A percentile compares a stretch with the other conserved stretches of the same genome.
Conservation (phyloP, 2,797 vertebrate species). For the Eospalax fontanierii region DNA sequence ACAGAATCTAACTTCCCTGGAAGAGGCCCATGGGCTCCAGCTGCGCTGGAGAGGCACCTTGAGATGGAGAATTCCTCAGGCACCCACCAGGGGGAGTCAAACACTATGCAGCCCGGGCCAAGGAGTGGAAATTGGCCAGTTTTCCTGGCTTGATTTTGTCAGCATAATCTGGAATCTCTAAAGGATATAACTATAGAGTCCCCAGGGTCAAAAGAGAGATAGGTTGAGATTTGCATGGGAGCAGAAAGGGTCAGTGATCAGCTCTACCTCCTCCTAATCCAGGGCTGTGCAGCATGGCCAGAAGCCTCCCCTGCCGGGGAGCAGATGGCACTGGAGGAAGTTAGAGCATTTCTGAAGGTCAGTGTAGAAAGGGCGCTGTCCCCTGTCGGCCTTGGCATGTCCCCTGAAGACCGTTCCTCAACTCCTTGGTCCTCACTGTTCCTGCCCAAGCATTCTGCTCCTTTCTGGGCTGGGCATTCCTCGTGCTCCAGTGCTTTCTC, state of each 20-base stretch:
- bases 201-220: not conserved
- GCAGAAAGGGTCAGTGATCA: accelerated
- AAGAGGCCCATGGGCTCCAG: not conserved
- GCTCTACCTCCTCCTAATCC: not conserved
- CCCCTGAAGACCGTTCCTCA: not conserved
- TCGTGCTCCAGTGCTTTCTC: not conserved
- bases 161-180: not conserved
- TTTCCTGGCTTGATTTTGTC: accelerated
- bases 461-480: not conserved
- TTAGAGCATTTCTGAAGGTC: not conserved
- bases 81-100: not conserved
- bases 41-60: too few relatives aligned
- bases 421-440: not conserved
- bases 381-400: accelerated
- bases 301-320: not conserved
- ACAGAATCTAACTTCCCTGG: not conserved
- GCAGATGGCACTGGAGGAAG: not conserved
- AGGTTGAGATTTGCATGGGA: not conserved
- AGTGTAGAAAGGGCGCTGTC: too few relatives aligned
- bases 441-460: not conserved
- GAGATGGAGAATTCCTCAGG: not conserved
- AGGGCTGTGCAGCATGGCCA: not conserved
- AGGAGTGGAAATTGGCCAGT: not conserved
- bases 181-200: not conserved
- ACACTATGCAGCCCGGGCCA: too few relatives aligned